Conservation (phyloP, 2,113 vertebrate genomes). For the Gobiocypris rarus region DNA sequence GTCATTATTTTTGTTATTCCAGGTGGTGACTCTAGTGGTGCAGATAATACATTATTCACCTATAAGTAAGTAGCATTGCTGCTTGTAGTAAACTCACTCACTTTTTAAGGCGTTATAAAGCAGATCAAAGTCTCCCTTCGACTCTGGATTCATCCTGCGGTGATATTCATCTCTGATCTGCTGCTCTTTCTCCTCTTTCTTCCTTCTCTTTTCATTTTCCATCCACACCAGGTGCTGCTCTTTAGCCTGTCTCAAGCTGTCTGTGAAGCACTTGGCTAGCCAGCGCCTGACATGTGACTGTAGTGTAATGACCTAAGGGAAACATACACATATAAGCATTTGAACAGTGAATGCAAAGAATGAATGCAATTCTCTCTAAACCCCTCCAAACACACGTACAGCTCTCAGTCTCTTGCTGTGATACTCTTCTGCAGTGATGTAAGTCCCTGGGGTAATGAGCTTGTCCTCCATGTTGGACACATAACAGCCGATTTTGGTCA, state of each 20-base stretch:
- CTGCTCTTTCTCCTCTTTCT: conserved; percentile 78
- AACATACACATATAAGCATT: background rate
- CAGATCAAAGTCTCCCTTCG: conserved; percentile 86
- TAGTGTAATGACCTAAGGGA: conserved; percentile 80
- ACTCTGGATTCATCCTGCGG: conserved; percentile 83
- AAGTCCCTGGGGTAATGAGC: conserved; percentile 78
- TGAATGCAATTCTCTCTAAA: background rate
- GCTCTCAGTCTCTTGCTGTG: conserved; percentile 79
- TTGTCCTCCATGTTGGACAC: conserved; percentile 84
- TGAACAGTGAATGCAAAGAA: background rate
- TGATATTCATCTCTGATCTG: conserved; percentile 74
- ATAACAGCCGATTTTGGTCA: conserved; percentile 86
- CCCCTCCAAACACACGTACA: conserved; percentile 73
- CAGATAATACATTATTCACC: background rate
- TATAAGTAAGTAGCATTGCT: background rate
- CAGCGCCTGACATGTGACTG: conserved; percentile 84
- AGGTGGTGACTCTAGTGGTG: background rate
- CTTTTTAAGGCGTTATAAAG: conserved; percentile 86
- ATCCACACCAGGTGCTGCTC: conserved; percentile 76
- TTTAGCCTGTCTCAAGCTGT: conserved; percentile 72
- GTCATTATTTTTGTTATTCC: background rate
- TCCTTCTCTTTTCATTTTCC: conserved; percentile 73
- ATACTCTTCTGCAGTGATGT: conserved; percentile 82
- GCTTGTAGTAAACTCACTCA: conserved; percentile 67
- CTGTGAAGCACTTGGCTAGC: conserved; percentile 75